A percentile compares a stretch with the other conserved stretches of the same genome.
These are phyloP conservation scores for Cataglyphis altisquamis DNA, from an alignment of 2,888 invertebrate genomes.

Conservation along the genomic window DNA sequence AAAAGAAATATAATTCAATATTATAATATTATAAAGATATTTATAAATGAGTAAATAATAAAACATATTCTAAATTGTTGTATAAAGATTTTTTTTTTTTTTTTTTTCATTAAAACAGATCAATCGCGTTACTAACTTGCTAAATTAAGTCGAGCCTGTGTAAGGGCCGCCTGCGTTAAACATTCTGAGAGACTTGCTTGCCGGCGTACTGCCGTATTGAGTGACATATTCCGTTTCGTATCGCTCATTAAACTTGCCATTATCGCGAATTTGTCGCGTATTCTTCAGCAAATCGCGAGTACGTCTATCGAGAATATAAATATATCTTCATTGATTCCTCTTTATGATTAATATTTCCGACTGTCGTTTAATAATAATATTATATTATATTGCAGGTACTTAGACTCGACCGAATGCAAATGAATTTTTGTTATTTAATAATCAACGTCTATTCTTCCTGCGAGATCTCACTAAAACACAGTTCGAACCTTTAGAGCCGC, in stretches of 20 bases:
- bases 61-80: neutral
- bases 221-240: conserved; percentile 77
- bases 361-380: neutral
- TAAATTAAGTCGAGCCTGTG: conserved; percentile 83
- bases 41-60: neutral
- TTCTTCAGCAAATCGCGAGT: neutral
- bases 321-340: conserved; percentile 27
- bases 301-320: conserved; percentile 48
- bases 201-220: conserved; percentile 78
- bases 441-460: neutral
- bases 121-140: conserved; percentile 80
- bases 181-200: conserved; percentile 83
- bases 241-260: conserved; percentile 80
- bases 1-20: conserved; percentile 6
- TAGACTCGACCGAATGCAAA: neutral
- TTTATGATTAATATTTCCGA: neutral
- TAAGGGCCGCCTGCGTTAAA: conserved; percentile 82
- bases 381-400: neutral
- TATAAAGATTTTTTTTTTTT: neutral
- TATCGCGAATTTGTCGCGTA: conserved; percentile 32
- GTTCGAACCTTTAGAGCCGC: neutral
- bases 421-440: neutral
- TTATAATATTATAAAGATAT: neutral
- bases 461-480: neutral
- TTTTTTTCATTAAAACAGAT: neutral